Conservation (phyloP, 2,797 vertebrate genomes). For the Trichosurus vulpecula region DNA sequence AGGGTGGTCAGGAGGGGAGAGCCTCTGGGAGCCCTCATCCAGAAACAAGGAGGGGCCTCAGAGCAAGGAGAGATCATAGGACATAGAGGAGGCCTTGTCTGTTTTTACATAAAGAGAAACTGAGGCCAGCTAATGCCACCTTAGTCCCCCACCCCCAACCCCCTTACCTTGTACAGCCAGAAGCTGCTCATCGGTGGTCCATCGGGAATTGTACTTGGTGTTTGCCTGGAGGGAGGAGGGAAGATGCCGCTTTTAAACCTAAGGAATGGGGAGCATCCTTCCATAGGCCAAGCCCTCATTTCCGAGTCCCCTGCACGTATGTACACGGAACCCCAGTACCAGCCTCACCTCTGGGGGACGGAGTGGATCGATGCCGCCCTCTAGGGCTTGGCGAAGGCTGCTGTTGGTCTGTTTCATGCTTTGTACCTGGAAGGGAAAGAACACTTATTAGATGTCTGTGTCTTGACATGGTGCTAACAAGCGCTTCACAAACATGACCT, state of each 20-base stretch:
- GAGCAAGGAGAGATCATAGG: too few relatives aligned
- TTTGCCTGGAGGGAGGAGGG: constrained; percentile 81
- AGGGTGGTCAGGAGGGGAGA: neutral
- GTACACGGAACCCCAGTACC: neutral
- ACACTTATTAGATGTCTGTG: neutral
- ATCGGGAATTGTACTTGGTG: constrained; percentile 93
- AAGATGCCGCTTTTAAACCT: neutral
- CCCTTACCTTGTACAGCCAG: constrained; percentile 93
- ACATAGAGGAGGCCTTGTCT: neutral
- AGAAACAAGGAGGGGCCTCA: fast-evolving
- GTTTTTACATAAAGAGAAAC: too few relatives aligned
- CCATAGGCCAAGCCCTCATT: neutral
- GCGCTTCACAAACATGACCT: too few relatives aligned
- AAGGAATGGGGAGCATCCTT: neutral
- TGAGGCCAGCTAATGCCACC: neutral
- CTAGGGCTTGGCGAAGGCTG: constrained; percentile 88
- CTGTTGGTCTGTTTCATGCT: constrained; percentile 95
- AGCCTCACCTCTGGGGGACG: constrained; percentile 88
- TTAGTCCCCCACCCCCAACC: neutral
- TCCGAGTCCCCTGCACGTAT: neutral
- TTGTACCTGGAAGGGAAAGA: constrained; percentile 88
- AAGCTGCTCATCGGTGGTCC: constrained; percentile 95
- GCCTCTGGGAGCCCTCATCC: neutral
- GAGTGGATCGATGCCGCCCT: constrained; percentile 86
- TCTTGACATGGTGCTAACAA: fast-evolving